phyloP scores from a whole-genome alignment of 1,140 invertebrate genomes.

The Sarcophaga peregrina region DNA sequence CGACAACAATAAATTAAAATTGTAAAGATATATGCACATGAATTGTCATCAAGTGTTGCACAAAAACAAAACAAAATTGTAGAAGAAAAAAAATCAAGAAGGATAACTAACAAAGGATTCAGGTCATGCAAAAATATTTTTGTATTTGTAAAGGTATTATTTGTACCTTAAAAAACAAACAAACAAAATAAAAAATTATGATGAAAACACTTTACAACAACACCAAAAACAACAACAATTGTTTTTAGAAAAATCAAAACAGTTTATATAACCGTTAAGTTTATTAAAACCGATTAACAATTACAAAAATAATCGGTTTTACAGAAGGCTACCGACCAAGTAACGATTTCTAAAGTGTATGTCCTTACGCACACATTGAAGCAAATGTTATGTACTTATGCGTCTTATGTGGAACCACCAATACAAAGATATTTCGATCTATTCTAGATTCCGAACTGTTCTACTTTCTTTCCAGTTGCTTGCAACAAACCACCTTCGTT shows the following conservation, averaged over 20 bases:
- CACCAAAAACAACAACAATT: background rate
- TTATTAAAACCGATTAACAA: background rate
- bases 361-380: too few relatives aligned
- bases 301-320: too few relatives aligned
- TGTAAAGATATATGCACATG: conserved; percentile 13
- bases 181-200: background rate
- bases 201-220: background rate
- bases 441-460: too few relatives aligned
- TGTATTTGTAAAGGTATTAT: conserved; percentile 17
- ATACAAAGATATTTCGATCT: too few relatives aligned
- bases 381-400: too few relatives aligned
- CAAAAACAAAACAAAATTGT: too few relatives aligned
- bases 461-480: too few relatives aligned
- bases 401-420: too few relatives aligned
- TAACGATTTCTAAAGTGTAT: too few relatives aligned
- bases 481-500: too few relatives aligned
- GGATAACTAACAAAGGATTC: background rate
- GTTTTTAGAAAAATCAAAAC: background rate
- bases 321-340: too few relatives aligned
- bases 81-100: background rate
- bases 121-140: conserved; percentile 22
- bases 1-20: conserved; percentile 14
- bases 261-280: background rate
- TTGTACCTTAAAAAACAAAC: conserved; percentile 6
- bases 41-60: conserved; percentile 7